phyloP scores from a whole-genome alignment of 2,113 vertebrate species.

The Siniperca chuatsi region DNA sequence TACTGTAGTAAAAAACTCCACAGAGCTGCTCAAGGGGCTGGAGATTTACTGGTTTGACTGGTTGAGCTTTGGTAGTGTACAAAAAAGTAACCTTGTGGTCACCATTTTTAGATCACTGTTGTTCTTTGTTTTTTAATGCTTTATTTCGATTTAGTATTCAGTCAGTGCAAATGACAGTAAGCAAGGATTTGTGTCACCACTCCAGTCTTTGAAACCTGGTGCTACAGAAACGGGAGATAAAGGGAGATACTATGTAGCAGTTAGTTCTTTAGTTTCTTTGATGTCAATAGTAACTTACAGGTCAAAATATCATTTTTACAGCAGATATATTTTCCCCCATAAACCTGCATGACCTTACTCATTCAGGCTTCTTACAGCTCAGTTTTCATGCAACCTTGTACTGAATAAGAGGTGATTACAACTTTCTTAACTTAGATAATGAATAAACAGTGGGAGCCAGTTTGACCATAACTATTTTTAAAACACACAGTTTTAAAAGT shows the following conservation, averaged over 20 bases:
- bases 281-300: neutral
- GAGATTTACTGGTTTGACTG: neutral
- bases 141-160: neutral
- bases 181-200: neutral
- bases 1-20: neutral
- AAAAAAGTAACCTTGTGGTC: too few species aligned
- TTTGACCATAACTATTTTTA: neutral
- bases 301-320: neutral
- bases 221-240: neutral
- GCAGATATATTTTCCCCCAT: neutral
- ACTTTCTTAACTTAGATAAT: neutral
- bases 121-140: neutral
- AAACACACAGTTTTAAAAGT: neutral
- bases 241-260: too few species aligned
- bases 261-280: neutral
- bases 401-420: neutral
- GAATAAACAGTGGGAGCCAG: conserved; percentile 15
- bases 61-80: neutral
- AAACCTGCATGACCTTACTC: neutral
- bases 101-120: neutral
- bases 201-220: neutral
- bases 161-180: neutral
- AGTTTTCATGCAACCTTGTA: neutral
- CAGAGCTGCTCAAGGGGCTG: neutral
- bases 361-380: neutral